Evolutionary conservation across 2,113 vertebrate species (phyloP), one percentile per base, ranked within the genome.

Genomic region (Micronycteris hirsuta): DNA sequence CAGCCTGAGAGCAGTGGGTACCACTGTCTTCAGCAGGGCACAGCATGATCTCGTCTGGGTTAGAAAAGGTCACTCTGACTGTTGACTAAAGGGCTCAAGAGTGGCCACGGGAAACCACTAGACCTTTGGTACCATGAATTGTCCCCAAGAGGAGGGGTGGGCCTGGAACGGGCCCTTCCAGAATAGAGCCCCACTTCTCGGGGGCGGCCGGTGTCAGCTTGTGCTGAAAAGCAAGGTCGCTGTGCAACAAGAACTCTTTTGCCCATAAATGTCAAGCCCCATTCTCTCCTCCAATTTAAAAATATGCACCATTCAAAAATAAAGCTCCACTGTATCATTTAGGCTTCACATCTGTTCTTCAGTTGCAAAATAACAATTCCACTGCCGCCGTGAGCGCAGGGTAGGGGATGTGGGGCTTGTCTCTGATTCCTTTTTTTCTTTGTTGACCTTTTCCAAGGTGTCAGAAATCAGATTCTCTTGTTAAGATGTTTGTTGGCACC

Each of bases 401-500:
- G 28, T 14, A 63, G 61, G 58, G 54, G 74, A 43, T 65, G 38
- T 7, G 3, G 2, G 41, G 31, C 45, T n/a, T 58, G 82, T 65
- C 67, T 96, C 73, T 86, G 14, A 68, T 84, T 85, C 89, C 52
- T 41, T 70, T 80, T 85, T 95, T 92, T 67, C 93, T 96, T 89
- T 94, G 65, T 68, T 96, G 96, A 97, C 90, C 93, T 97, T 97
- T 96, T 78, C 86, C 47, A 36, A 95, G 56, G 82, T 96, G 94
- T 94, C 80, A 96, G 94, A 80, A 93, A 89, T 78, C 82, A 96
- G 95, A 96, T 93, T 97, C 84, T 81, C 96, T 97, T 92, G 87
- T 96, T 97, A 96, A 96, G 91, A 96, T 87, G 78, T 76, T 95
- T 87, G 78, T 76, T 95, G 95, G 96, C 92, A 95, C 91, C 96